Base-by-base conservation (phyloP, 2,113 vertebrate species). In the Phyllostomus discolor region DNA sequence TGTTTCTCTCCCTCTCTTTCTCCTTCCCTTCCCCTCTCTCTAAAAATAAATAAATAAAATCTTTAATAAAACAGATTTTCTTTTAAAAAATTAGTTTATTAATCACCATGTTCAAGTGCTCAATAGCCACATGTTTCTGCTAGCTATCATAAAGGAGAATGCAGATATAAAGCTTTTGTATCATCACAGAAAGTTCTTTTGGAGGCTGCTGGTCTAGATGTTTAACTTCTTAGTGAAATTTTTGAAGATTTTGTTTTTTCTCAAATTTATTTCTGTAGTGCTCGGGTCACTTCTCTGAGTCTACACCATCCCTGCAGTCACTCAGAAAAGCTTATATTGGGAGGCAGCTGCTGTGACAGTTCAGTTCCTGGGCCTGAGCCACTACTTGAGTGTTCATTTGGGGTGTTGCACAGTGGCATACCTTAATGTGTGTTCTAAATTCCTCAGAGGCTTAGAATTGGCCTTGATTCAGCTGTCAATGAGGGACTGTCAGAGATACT, bases 361-460 rank as follows among this genome's bases (percentile, higher is more conserved):
- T 86, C 41, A 14, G 0, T 84, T 67, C 41, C 93, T 92, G 88
- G 92, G n/a, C 73, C 67, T 11, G n/a, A 70, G 91, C 91, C 66
- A 31, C 52, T 41, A 1, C 92, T 94, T 43, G 14, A 75, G 57
- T 52, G 57, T 48, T 76, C 87, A 4, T 33, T 26, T 35, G 9
- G 52, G 43, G 41, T 24, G 20, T 88, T 88, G 76, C 67, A 8
- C 70, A 91, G 57, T 11, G 15, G 15, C 59, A 19, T 22, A 54
- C 85, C 43, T 70, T 26, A 14, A 88, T 72, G 70, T 79, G 78
- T 35, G 43, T 31, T 90, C 88, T 69, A 7, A 86, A 66, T 95
- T 97, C 91, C 91, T 91, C 75, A 26, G 90, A 78, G 88, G 54
- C 91, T 86, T 72, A 52, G 38, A 81, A 46, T 46, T 96, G 95